phyloP scores from a whole-genome alignment of 2,888 invertebrate genomes.

The Stegophylla sp. region DNA sequence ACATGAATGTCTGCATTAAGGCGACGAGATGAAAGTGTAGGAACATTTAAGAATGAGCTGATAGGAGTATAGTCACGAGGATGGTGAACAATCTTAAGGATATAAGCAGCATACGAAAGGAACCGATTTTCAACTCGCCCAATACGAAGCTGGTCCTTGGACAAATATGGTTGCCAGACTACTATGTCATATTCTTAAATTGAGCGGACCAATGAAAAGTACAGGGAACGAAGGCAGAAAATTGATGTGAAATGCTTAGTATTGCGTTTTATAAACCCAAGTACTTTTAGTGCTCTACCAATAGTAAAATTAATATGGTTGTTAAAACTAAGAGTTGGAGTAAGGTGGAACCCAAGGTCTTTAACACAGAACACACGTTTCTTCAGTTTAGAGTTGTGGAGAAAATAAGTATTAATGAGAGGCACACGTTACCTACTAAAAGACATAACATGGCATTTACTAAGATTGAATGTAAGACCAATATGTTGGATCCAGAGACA shows the following conservation, averaged over 20 bases:
- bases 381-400: not conserved
- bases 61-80: not conserved
- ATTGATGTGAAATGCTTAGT: not conserved
- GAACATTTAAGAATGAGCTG: not conserved
- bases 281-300: slow-evolving; percentile 8
- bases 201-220: not conserved
- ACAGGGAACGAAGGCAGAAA: not conserved
- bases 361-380: not conserved
- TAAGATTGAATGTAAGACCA: slow-evolving; percentile 9
- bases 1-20: not conserved
- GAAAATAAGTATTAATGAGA: not conserved
- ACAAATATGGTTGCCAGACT: too few relatives aligned
- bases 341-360: not conserved
- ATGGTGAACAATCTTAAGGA: not conserved
- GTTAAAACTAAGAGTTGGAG: not conserved
- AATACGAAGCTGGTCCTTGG: too few relatives aligned
- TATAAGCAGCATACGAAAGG: not conserved
- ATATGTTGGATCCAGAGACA: not conserved
- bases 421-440: not conserved
- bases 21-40: not conserved
- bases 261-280: not conserved
- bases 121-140: not conserved
- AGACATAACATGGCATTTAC: not conserved
- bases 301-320: not conserved
- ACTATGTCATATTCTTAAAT: too few relatives aligned